Evolutionary conservation across 2,888 invertebrate genomes (phyloP), one percentile per base, ranked within the genome.

Genomic region (Drymonia ruficornis): DNA sequence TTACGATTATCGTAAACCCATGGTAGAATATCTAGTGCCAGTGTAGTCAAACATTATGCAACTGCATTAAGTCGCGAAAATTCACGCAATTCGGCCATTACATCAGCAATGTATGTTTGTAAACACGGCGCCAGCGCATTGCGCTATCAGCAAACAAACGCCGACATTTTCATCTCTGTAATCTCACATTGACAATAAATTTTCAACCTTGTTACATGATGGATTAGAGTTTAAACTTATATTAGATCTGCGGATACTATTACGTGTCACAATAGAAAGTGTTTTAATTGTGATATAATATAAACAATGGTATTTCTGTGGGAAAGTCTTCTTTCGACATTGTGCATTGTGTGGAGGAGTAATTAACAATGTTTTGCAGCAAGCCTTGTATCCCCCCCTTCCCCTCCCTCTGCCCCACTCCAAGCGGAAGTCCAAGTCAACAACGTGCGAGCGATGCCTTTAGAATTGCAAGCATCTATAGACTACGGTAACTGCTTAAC

Each of bases 261-360:
- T 54, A 50, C 42, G 45, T 58, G 51, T 53, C 45, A 67, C 70
- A 64, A 64, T 68, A 55, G 70, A 67, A 61, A 70, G 67, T 67
- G 53, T 56, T 55, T 60, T 62, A 62, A 70, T 64, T 70, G 52
- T 48, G 36, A 48, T 50, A 34, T 48, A 52, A 56, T 56, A 56
- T 56, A 53, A 57, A 64, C 62, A 60, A 19, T 51, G 46, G 36
- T 7, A 53, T 66, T 59, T 56, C 50, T 62, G 56, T 62, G 69
- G 18, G 67, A 62, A 65, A 45, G 6, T 12, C 6, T 43, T 18
- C 19, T 11, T 31, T 31, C 8, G 11, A 2, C 11, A 12, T 31
- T 23, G 7, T 23, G 23, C 23, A 23, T 23, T 23, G 23, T 23
- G 23, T 23, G 7, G 7, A n/a, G n/a, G n/a, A n/a, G n/a, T n/a